These are phyloP conservation scores for Amphipoea lucens DNA, from an alignment of 2,888 invertebrate genomes.

Conservation along the genomic window DNA sequence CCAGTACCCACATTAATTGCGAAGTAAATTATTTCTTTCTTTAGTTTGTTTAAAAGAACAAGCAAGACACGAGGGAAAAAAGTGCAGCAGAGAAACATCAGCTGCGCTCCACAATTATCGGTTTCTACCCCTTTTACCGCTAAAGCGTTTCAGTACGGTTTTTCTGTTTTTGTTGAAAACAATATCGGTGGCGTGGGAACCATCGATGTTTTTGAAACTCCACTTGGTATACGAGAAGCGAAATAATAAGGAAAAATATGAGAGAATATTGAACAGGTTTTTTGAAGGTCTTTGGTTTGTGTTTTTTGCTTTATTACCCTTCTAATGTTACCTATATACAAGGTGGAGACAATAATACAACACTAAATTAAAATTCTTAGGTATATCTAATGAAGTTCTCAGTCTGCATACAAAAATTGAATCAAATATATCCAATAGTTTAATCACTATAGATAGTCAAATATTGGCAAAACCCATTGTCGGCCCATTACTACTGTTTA, in stretches of 20 bases:
- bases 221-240: not conserved
- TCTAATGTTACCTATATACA: not conserved
- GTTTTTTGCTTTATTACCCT: no score
- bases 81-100: conserved; percentile 18
- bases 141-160: conserved; percentile 27
- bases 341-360: not conserved
- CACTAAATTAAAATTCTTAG: not conserved
- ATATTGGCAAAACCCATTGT: not conserved
- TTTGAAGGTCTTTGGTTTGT: not conserved
- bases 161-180: conserved; percentile 49
- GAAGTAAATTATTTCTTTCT: no score
- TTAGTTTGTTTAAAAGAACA: conserved; percentile 17
- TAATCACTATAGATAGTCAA: not conserved
- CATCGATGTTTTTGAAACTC: conserved; percentile 30
- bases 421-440: not conserved
- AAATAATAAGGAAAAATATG: conserved; percentile 6
- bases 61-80: conserved; percentile 16
- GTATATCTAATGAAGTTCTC: not conserved
- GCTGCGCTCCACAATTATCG: conserved; percentile 41
- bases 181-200: conserved; percentile 30
- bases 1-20: no score
- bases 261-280: not conserved
- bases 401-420: not conserved
- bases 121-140: conserved; percentile 47
- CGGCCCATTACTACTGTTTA: not conserved